Evolutionary conservation across 2,888 invertebrate genomes (phyloP).

Genomic region (Caradrina clavipalpis): DNA sequence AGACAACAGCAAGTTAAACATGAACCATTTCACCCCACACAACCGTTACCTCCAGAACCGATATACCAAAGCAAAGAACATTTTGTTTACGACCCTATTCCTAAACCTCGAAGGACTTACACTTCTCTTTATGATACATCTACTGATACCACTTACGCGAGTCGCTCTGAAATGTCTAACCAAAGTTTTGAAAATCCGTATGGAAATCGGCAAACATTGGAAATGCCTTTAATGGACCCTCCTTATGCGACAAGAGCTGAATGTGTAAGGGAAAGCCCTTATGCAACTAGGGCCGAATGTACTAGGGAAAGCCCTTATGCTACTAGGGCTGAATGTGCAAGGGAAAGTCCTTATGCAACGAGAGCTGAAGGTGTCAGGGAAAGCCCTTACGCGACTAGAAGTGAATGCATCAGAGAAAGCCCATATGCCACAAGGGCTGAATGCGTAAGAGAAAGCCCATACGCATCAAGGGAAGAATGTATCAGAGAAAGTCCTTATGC

Average conservation of each 20-base stretch:
- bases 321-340: constrained; percentile 46
- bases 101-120: constrained; percentile 89
- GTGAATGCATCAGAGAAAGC: constrained; percentile 58
- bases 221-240: constrained; percentile 84
- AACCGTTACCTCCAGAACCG: constrained; percentile 89
- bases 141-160: constrained; percentile 84
- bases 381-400: constrained; percentile 63
- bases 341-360: constrained; percentile 66
- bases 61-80: constrained; percentile 89
- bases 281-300: constrained; percentile 66
- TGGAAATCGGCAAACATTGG: constrained; percentile 82
- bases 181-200: constrained; percentile 87
- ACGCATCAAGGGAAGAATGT: constrained; percentile 61
- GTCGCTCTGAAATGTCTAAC: constrained; percentile 84
- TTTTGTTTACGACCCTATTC: constrained; percentile 88
- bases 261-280: constrained; percentile 64
- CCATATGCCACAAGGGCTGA: constrained; percentile 64
- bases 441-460: constrained; percentile 59
- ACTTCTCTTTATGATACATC: constrained; percentile 87
- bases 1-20: constrained; percentile 88
- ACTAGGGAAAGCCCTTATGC: constrained; percentile 64
- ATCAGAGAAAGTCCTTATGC: constrained; percentile 69
- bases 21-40: constrained; percentile 88
- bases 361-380: constrained; percentile 59
- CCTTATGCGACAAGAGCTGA: constrained; percentile 79